phyloP scores from a whole-genome alignment of 2,113 vertebrate genomes.

The Murina feae region DNA sequence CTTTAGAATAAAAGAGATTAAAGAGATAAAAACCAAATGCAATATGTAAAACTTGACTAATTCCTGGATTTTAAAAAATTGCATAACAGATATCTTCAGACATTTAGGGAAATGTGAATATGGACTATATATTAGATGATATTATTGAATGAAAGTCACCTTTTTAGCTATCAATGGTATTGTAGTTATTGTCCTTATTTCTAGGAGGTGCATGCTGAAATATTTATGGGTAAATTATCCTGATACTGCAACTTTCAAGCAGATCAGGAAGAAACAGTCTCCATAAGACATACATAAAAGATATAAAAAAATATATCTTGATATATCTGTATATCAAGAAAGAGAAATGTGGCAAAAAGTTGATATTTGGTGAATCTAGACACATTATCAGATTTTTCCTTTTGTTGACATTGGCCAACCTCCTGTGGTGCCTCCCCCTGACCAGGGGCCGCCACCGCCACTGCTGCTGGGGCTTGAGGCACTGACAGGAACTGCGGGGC shows the following conservation, averaged over 20 bases:
- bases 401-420: too few species aligned
- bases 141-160: not conserved
- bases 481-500: too few species aligned
- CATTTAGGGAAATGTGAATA: not conserved
- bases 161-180: not conserved
- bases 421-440: too few species aligned
- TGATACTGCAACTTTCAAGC: not conserved
- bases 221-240: not conserved
- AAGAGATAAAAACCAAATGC: not conserved
- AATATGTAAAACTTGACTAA: not conserved
- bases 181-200: not conserved
- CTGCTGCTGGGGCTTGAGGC: too few species aligned
- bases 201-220: not conserved
- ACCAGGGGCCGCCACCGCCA: too few species aligned
- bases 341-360: not conserved
- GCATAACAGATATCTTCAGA: not conserved
- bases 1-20: not conserved
- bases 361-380: not conserved
- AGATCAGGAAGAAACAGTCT: not conserved
- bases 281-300: not conserved
- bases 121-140: not conserved
- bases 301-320: not conserved
- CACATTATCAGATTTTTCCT: too few species aligned
- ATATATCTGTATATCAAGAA: not conserved
- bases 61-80: not conserved